phyloP scores from a whole-genome alignment of 2,888 invertebrate genomes.

The Macrosoma leucophasiata region DNA sequence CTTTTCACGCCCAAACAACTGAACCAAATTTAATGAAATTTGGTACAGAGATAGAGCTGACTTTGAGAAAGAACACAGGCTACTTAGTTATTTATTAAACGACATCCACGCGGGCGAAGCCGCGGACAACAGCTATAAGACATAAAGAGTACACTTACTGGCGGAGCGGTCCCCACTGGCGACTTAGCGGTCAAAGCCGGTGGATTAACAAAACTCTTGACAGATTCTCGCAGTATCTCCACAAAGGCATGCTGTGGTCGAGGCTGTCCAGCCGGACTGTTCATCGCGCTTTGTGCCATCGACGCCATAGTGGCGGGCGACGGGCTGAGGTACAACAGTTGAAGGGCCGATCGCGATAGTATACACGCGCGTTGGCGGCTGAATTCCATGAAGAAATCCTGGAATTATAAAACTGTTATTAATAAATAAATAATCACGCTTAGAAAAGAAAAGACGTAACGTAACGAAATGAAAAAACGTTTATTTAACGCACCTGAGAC shows the following conservation, averaged over 20 bases:
- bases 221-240: conserved; percentile 90
- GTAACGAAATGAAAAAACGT: no score
- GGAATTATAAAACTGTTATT: conserved; percentile 16
- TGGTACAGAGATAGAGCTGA: no score
- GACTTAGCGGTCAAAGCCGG: conserved; percentile 88
- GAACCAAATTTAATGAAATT: no score
- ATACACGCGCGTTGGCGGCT: conserved; percentile 93
- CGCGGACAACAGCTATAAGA: no score
- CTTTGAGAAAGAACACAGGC: no score
- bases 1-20: no score
- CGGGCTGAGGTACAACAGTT: conserved; percentile 82
- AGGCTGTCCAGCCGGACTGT: conserved; percentile 37
- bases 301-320: conserved; percentile 55
- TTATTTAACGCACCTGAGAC: no score
- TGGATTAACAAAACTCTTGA: conserved; percentile 91
- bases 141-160: conserved; percentile 48
- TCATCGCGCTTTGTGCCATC: conserved; percentile 44
- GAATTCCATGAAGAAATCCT: conserved; percentile 96
- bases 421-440: no score
- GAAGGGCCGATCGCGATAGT: conserved; percentile 92
- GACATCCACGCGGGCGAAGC: no score
- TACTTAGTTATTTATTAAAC: no score
- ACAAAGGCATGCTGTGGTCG: conserved; percentile 73
- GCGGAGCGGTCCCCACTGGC: conserved; percentile 79
- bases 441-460: no score